Percentiles rank a stretch among this genome's conserved stretches.
These are phyloP conservation scores for Ecliptopera silaceata DNA, from an alignment of 2,888 invertebrate species.

Conservation along the genomic window DNA sequence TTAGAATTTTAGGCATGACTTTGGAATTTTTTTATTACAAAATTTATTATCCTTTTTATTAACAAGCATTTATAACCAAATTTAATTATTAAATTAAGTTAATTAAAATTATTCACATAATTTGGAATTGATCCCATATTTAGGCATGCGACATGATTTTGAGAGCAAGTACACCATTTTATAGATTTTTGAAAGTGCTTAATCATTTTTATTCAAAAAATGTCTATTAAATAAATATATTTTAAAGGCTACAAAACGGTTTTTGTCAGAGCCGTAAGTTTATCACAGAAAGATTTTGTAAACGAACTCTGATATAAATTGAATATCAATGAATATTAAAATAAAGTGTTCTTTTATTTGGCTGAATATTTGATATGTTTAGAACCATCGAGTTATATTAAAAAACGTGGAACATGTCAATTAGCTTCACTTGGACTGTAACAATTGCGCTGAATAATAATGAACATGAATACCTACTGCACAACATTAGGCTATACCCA, in stretches of 20 bases:
- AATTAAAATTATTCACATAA: slow-evolving; percentile 19
- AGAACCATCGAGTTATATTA: background rate
- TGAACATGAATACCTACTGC: background rate
- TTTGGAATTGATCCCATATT: slow-evolving; percentile 6
- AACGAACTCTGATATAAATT: no score
- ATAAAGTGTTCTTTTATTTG: background rate
- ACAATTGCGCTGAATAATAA: background rate
- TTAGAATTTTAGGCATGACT: slow-evolving; percentile 28
- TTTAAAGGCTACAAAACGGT: no score
- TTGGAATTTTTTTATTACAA: slow-evolving; percentile 19
- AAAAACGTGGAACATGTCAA: slow-evolving; percentile 1
- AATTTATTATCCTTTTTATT: slow-evolving; percentile 17
- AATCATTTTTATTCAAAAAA: no score
- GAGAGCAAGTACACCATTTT: no score
- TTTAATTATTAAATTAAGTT: slow-evolving; percentile 35
- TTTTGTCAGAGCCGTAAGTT: no score
- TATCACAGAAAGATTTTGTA: no score
- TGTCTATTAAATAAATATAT: no score
- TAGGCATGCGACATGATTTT: background rate
- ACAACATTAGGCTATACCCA: slow-evolving; percentile 28
- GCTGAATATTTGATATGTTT: background rate
- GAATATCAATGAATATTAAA: no score
- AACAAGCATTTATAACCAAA: slow-evolving; percentile 36
- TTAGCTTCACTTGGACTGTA: background rate
- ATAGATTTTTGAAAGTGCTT: background rate